Evolutionary conservation across 92 coral and sea anemone species (phyloP), one percentile per base, ranked within the genome.

Genomic region (Blastomussa wellsi): DNA sequence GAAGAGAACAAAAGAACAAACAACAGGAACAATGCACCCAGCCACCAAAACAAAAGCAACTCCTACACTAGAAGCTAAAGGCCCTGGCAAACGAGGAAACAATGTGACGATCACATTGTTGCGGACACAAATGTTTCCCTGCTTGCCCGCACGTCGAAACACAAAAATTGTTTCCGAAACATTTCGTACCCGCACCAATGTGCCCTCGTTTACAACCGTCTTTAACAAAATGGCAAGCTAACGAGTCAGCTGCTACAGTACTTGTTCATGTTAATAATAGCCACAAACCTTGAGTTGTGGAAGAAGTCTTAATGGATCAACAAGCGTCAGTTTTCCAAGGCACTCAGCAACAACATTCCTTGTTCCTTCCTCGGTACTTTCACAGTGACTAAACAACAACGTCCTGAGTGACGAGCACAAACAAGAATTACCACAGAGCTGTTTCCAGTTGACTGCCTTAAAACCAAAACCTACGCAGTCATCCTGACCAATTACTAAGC

Each of bases 311-410:
- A 87, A 83, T 13, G 99, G 95, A 82, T 96, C 99, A 32, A 96
- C 96, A 68, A 96, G 86, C 60, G 99, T 96, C 68, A 96, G 94
- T 85, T 96, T 96, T 35, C 99, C 99, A 26, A 96, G 92, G 76
- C 99, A 96, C 74, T 96, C 99, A 0, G 99, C 98, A 3, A 96
- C 99, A 0, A 96, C 99, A 72, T 96, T 96, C 64, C 99, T 86
- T 36, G 99, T 96, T 15, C 99, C 99, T 88, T 96, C 99, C 78
- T 96, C 99, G 55, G 94, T 95, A 41, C 99, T 96, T 83, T 96
- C 99, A 83, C 99, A 96, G 79, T 96, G 99, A 68, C 98, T 94
- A 72, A 96, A 96, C 74, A 96, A 78, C 82, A 96, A 86, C 11
- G 96, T 93, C 99, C 99, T 94, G 79, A 0, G 76, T 19, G 51